Evolutionary conservation across 2,888 invertebrate genomes (phyloP), one percentile per base, ranked within the genome.

Genomic region (Anoplius nigerrimus): DNA sequence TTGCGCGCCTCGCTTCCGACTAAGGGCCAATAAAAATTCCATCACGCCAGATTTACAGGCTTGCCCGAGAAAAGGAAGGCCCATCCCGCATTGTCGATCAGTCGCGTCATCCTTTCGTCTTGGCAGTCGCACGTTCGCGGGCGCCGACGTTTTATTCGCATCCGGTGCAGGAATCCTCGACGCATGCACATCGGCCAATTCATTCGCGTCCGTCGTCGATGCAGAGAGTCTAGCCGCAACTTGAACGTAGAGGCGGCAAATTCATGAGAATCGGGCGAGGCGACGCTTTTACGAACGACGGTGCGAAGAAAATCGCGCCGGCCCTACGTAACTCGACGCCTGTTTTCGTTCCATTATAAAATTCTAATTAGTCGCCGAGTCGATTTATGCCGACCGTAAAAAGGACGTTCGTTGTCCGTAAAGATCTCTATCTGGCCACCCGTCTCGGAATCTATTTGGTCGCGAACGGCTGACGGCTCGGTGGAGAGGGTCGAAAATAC

Each of bases 361-460:
- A 71, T 68, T 71, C 71, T 71, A 71, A 71, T 71, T 71, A 71
- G 71, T 71, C 71, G 66, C 54, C 62, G n/a, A 59, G 52, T 56
- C 11, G 63, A 71, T 71, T 71, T 71, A 71, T 68, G 67, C 66
- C 70, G 63, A 53, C 63, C 56, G 67, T 71, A 67, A 68, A n/a
- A 63, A 68, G 63, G 67, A 60, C 63, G 57, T 67, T 45, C 59
- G 63, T 57, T 61, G 55, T 59, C 67, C 71, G 68, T 68, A 71
- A 71, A 71, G 71, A 71, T 71, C 60, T 57, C 53, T 71, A 71
- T 71, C 71, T 67, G 71, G n/a, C 67, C 71, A 71, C 71, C 71
- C 70, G 67, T 71, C 71, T 63, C 53, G 57, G 67, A 67, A 71
- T 71, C 71, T 60, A 56, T 53, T 71, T 64, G 53, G 58, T 22